Percentiles rank a stretch among this genome's conserved stretches.
These are phyloP conservation scores for Thelaira solivaga DNA, from an alignment of 2,888 invertebrate species.

Conservation along the genomic window DNA sequence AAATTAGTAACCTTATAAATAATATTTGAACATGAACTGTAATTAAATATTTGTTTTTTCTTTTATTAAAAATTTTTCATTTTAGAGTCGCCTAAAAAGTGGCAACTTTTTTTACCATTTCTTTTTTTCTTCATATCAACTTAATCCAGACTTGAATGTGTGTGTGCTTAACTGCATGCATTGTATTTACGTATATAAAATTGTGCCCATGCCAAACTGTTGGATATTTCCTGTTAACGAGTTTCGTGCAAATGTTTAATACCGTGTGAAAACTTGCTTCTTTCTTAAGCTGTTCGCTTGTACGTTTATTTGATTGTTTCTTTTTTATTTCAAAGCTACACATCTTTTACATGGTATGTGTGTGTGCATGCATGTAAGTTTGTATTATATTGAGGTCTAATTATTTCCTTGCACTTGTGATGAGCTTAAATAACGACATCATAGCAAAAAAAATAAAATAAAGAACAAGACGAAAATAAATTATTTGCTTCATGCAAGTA, in stretches of 20 bases:
- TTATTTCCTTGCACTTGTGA: conserved; percentile 64
- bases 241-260: conserved; percentile 54
- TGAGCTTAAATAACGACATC: conserved; percentile 55
- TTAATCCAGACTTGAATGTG: no score
- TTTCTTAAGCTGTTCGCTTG: no score
- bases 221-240: conserved; percentile 41
- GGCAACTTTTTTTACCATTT: not conserved
- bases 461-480: conserved; percentile 18
- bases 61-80: not conserved
- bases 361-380: not conserved
- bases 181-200: no score
- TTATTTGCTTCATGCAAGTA: conserved; percentile 25
- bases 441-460: conserved; percentile 9
- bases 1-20: conserved; percentile 31
- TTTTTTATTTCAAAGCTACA: not conserved
- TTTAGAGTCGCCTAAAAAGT: not conserved
- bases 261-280: conserved; percentile 2
- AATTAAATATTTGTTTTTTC: conserved; percentile 33
- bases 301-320: no score
- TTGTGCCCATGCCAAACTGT: conserved; percentile 40
- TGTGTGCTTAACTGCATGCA: not conserved
- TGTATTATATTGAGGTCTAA: conserved; percentile 62
- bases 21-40: conserved; percentile 50
- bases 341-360: not conserved
- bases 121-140: not conserved